A percentile compares a stretch with the other conserved stretches of the same genome.
phyloP scores from a whole-genome alignment of 2,113 vertebrate species.

The Lycaon pictus region DNA sequence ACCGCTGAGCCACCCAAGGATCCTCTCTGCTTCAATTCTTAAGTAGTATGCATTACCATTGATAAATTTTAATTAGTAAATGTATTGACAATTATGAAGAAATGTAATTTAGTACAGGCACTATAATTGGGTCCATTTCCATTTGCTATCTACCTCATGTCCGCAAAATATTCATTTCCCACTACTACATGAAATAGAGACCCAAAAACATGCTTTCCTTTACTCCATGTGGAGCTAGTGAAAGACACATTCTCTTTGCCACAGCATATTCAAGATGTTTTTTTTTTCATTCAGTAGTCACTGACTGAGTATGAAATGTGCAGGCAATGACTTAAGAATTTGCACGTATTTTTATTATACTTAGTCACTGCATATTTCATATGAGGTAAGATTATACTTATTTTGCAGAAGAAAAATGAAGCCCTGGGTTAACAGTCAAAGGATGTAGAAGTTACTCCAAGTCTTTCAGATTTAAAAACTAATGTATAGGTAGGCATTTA shows the following conservation, averaged over 20 bases:
- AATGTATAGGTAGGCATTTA: background rate
- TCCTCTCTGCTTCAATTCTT: background rate
- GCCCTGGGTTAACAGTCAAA: background rate
- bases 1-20: too few relatives aligned
- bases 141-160: background rate
- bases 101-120: background rate
- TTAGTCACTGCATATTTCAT: background rate
- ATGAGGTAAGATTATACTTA: background rate
- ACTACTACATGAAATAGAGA: background rate
- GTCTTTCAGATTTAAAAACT: slow-evolving; percentile 33
- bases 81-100: background rate
- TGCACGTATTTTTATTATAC: background rate
- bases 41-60: background rate
- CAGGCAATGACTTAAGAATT: background rate
- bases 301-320: slow-evolving; percentile 2
- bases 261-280: background rate
- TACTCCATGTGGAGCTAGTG: background rate
- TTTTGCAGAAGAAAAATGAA: background rate
- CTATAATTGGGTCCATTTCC: background rate
- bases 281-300: background rate
- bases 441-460: background rate
- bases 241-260: background rate
- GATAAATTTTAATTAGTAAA: slow-evolving; percentile 63
- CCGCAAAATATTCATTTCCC: background rate
- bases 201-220: background rate